phyloP scores from a whole-genome alignment of 2,888 invertebrate genomes.

The Drosophila anomalata region DNA sequence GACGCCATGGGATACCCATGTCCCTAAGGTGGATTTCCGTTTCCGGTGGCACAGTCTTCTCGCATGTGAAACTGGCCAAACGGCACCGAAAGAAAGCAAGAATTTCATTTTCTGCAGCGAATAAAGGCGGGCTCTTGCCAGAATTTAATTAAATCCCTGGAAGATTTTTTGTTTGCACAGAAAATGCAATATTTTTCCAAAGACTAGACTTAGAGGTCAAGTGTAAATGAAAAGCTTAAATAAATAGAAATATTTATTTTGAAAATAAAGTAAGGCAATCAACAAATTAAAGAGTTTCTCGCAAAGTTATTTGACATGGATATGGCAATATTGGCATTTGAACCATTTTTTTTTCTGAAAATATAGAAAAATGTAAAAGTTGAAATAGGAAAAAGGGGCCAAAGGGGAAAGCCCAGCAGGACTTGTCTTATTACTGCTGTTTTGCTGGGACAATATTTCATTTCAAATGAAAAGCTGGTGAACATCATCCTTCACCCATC shows the following conservation, averaged over 20 bases:
- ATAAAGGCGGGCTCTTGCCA: neutral
- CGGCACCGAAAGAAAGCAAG: conserved; percentile 5
- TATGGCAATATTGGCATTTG: conserved; percentile 3
- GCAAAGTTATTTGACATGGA: neutral
- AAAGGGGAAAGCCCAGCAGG: conserved; percentile 20
- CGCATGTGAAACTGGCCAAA: conserved; percentile 10
- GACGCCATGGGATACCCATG: conserved; percentile 1
- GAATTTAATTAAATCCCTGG: conserved; percentile 41
- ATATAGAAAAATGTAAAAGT: neutral
- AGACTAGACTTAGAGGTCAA: conserved; percentile 30
- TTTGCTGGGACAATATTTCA: conserved; percentile 43
- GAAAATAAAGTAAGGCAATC: neutral
- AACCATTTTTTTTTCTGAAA: neutral
- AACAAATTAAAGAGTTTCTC: neutral
- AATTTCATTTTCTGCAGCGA: conserved; percentile 40
- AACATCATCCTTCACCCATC: conserved; percentile 17
- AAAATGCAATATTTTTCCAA: conserved; percentile 5
- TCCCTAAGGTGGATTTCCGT: conserved; percentile 19
- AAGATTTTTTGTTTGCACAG: conserved; percentile 16
- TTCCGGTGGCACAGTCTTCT: neutral
- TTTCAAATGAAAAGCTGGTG: conserved; percentile 45
- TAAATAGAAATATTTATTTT: neutral
- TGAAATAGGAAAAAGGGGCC: neutral
- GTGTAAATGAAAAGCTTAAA: conserved; percentile 20
- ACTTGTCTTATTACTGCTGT: conserved; percentile 34